Base-by-base conservation (phyloP, 1,140 invertebrate species). In the Coenobita brevimanus region DNA sequence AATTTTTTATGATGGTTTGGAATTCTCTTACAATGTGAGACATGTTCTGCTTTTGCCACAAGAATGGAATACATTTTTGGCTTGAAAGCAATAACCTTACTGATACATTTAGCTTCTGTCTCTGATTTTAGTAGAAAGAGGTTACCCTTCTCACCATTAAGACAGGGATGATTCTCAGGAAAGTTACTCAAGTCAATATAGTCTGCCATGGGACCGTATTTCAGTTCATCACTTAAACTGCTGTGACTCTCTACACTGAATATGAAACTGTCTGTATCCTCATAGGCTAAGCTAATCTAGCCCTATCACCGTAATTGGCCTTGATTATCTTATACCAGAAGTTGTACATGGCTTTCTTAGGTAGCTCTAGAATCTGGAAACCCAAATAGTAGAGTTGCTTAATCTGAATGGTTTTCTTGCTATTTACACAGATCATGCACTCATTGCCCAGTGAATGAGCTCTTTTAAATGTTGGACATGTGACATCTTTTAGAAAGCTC, bases 141-240 rank as follows among this genome's bases (percentile, higher is more conserved):
- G n/a, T 30, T 30, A 24, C 30, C 30, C 21, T 64, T 64, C 62
- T 64, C 17, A 3, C 62, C 62, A 64, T 64, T 64, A 21, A 64
- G 30, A 30, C 62, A 64, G 21, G 62, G 62, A 21, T 64, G 62
- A 21, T 64, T 3, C n/a, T 3, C n/a, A n/a, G 62, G 62, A 21
- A 64, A 64, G 17, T 64, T 64, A 30, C 62, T 64, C 3, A 30
- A 24, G 62, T 64, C 62, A 3, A 64, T 3, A 21, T 64, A 21
- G 3, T 64, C 17, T 6, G 62, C 3, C 30, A 64, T 64, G 21
- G 62, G 3, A 24, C 62, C 62, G 30, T 64, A 30, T 64, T 64
- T 64, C 62, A 6, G 62, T 21, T 64, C 62, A 64, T 64, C 62
- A 64, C 30, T 64, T 64, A 64, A 64, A 64, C 62, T 64, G 3